Conservation (phyloP, 2,113 vertebrate species). For the Ibidorhyncha struthersii region DNA sequence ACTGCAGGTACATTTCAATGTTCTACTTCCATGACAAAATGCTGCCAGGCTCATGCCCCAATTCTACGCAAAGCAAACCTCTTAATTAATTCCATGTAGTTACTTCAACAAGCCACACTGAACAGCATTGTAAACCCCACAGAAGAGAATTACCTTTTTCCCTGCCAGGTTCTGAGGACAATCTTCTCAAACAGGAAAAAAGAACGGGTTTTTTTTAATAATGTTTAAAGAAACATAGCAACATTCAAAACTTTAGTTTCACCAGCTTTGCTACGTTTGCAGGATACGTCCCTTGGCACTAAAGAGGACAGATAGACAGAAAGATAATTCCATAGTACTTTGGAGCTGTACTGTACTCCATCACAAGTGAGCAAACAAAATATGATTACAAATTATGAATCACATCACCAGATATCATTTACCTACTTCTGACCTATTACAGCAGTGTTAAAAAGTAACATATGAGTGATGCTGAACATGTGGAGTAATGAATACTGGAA, state of each 20-base stretch:
- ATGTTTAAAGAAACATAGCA: background rate
- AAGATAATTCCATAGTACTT: background rate
- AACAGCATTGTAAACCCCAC: background rate
- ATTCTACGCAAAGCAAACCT: background rate
- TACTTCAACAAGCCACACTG: background rate
- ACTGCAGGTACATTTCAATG: background rate
- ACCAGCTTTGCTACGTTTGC: background rate
- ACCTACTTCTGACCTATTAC: too few relatives aligned
- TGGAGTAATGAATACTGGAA: too few relatives aligned
- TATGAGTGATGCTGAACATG: too few relatives aligned
- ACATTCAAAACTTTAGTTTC: background rate
- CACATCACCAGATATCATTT: too few relatives aligned
- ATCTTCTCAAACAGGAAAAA: background rate
- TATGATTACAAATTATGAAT: too few relatives aligned
- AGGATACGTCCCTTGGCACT: background rate
- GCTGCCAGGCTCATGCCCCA: background rate
- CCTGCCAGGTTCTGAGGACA: background rate
- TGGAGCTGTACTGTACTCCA: background rate
- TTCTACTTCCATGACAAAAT: background rate
- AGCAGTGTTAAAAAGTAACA: too few relatives aligned
- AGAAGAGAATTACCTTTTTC: background rate
- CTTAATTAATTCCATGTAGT: background rate
- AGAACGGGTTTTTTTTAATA: rapidly evolving
- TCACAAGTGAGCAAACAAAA: too few relatives aligned
- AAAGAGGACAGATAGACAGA: background rate